Conservation (phyloP, 2,888 invertebrate genomes). For the Hypomecis punctinalis region DNA sequence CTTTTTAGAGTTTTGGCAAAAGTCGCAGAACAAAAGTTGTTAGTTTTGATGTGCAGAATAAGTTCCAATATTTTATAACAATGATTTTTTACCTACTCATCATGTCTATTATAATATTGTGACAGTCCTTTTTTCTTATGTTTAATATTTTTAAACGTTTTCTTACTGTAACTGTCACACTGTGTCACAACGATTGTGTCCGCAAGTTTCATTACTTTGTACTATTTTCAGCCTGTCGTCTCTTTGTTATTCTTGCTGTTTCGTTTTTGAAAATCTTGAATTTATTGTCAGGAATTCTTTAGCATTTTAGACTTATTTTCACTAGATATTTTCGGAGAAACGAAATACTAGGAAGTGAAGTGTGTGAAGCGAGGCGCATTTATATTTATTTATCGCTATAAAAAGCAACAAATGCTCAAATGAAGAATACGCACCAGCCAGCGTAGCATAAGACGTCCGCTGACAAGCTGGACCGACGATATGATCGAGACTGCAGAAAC, state of each 20-base stretch:
- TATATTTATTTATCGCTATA: too few relatives aligned
- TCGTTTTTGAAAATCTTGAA: constrained; percentile 13
- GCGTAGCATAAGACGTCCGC: too few relatives aligned
- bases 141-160: background rate
- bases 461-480: too few relatives aligned
- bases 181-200: constrained; percentile 8
- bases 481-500: too few relatives aligned
- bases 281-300: constrained; percentile 11
- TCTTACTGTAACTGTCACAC: background rate
- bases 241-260: constrained; percentile 20
- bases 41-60: too few relatives aligned
- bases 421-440: too few relatives aligned
- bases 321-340: background rate
- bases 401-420: too few relatives aligned
- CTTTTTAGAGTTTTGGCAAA: too few relatives aligned
- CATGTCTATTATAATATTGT: background rate
- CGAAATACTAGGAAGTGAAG: too few relatives aligned
- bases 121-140: background rate
- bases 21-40: too few relatives aligned
- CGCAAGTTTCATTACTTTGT: constrained; percentile 10
- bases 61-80: too few relatives aligned
- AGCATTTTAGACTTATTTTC: background rate
- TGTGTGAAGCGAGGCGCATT: too few relatives aligned
- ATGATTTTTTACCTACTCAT: background rate
- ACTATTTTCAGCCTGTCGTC: constrained; percentile 17